These are phyloP conservation scores for Musca domestica DNA, from an alignment of 1,140 invertebrate species.

Conservation along the genomic window DNA sequence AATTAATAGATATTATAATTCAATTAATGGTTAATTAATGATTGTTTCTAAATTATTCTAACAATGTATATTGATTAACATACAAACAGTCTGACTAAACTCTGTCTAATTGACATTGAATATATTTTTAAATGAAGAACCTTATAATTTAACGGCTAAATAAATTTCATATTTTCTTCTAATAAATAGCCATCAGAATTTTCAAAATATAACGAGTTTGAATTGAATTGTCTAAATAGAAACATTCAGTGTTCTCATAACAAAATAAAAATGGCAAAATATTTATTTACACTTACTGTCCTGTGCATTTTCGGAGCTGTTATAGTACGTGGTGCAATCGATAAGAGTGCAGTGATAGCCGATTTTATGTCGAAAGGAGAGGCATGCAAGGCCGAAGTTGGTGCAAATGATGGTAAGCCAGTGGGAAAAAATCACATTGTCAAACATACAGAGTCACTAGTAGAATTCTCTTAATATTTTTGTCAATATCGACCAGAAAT, in stretches of 20 bases:
- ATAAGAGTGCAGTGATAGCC: conserved; percentile 1
- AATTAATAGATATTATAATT: too few species aligned
- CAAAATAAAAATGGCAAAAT: conserved; percentile 23
- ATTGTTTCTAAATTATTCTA: too few species aligned
- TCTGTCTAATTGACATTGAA: not conserved
- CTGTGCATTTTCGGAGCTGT: conserved; percentile 13
- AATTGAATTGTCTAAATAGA: too few species aligned
- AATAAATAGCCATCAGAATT: not conserved
- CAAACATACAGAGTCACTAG: too few species aligned
- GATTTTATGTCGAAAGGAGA: conserved; percentile 24
- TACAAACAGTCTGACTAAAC: not conserved
- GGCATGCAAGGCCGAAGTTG: conserved; percentile 38
- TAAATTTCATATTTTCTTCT: not conserved
- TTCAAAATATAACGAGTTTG: not conserved
- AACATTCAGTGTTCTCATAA: not conserved
- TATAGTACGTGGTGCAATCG: not conserved
- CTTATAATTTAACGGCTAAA: not conserved
- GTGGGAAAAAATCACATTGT: too few species aligned
- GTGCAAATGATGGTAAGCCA: conserved; percentile 39
- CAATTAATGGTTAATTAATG: too few species aligned
- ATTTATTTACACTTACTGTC: not conserved
- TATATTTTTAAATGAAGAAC: not conserved
- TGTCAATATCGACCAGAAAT: too few species aligned
- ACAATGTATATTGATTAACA: too few species aligned
- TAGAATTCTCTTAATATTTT: too few species aligned